Conservation (phyloP, 23 tunicate species). For the Corella eumyota region DNA sequence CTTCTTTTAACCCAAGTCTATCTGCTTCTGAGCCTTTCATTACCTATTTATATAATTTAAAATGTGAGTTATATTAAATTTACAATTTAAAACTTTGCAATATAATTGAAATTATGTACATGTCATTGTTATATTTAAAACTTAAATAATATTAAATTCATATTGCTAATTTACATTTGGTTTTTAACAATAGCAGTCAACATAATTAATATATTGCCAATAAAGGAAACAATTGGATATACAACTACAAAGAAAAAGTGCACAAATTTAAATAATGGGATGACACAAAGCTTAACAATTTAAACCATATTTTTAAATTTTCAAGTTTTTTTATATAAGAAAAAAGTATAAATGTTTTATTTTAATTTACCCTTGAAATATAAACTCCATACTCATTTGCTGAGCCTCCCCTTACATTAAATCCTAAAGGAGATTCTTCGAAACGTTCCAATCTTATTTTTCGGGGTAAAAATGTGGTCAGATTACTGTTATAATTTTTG, state of each 20-base stretch:
- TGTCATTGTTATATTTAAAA: background rate
- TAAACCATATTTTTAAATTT: background rate
- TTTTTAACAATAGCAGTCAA: too few relatives aligned
- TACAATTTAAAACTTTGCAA: background rate
- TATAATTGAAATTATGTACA: background rate
- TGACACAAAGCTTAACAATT: too few relatives aligned
- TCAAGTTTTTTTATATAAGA: background rate
- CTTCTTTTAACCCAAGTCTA: conserved; percentile 71
- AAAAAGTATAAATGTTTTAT: background rate
- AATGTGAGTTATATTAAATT: background rate
- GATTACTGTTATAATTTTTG: conserved; percentile 62
- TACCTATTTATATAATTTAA: conserved; percentile 28
- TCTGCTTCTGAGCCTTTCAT: conserved; percentile 69
- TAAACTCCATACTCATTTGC: conserved; percentile 78
- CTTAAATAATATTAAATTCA: background rate
- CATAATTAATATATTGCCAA: too few relatives aligned
- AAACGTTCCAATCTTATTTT: conserved; percentile 22
- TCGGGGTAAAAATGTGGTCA: conserved; percentile 56
- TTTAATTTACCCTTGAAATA: conserved; percentile 46
- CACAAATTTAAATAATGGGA: too few relatives aligned
- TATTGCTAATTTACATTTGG: background rate
- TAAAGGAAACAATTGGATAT: too few relatives aligned
- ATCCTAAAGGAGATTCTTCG: conserved; percentile 46
- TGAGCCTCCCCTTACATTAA: conserved; percentile 75
- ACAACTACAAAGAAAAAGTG: too few relatives aligned